Evolutionary conservation across 2,113 vertebrate genomes (phyloP), one percentile per base, ranked within the genome.

Genomic region (Trichechus manatus): DNA sequence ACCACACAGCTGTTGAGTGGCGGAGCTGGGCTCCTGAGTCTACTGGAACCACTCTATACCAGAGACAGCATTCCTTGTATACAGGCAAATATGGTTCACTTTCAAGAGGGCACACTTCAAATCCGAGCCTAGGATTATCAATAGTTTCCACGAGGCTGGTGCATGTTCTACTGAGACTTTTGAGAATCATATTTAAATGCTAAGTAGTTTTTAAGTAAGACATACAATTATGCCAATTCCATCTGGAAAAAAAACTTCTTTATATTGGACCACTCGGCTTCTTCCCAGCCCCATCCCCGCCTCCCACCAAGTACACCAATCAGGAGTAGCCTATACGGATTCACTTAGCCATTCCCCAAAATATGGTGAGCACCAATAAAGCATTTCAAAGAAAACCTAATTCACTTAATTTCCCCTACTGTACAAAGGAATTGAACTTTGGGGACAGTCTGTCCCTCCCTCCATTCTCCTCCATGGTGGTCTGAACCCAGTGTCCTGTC

Each of bases 401-500:
- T 15, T 68, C 64, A 68, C 29, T 4, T 36, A 27, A 66, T 25
- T 85, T 90, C 59, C 56, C 72, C 50, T 66, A 66, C 66, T 59
- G 29, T 29, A 29, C 6, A 23, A 47, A 33, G 77, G 66, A 66
- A 2, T 14, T 88, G 92, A 33, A 27, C 6, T 50, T 47, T 63
- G 53, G 77, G 53, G 92, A 17, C 77, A 17, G 33, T n/a, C n/a
- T n/a, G n/a, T n/a, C n/a, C n/a, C n/a, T n/a, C n/a, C n/a, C n/a
- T 66, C n/a, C 25, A 23, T 47, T 19, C 39, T 64, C 31, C 63
- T 50, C 53, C 6, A 0, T 20, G 91, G 27, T 5, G 61, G 42
- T 5, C 27, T 0, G 1, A 14, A 56, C 36, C 33, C 56, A 9
- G 22, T 5, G 1, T 10, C 50, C 50, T 1, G 17, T 68, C 64